These are phyloP conservation scores for Pagetopsis macropterus DNA, from an alignment of 2,797 vertebrate species.

Conservation along the genomic window DNA sequence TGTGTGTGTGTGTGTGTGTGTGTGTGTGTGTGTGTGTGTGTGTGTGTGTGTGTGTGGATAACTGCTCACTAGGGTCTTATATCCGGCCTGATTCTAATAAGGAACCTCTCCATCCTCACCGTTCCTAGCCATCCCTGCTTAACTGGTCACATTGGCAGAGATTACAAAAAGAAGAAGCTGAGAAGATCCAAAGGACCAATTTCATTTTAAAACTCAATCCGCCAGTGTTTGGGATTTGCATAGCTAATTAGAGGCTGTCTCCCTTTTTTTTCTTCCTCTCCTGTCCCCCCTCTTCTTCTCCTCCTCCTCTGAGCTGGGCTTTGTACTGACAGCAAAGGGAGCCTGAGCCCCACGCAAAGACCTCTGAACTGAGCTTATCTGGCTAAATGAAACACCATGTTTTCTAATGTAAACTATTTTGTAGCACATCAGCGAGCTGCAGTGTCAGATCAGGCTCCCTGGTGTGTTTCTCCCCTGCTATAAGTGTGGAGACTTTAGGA, in stretches of 20 bases:
- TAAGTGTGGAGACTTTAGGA: conserved; percentile 29
- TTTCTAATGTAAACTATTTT: conserved; percentile 75
- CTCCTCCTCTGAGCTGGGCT: conserved; percentile 68
- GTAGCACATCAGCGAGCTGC: conserved; percentile 55
- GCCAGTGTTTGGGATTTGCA: conserved; percentile 81
- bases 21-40: conserved; percentile 40
- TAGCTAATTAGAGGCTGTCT: conserved; percentile 81
- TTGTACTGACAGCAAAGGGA: conserved; percentile 82
- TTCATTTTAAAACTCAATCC: conserved; percentile 81
- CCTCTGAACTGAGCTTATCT: conserved; percentile 83
- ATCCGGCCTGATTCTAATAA: conserved; percentile 61
- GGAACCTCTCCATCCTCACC: conserved; percentile 71
- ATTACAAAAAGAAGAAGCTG: conserved; percentile 56
- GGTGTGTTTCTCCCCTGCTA: neutral
- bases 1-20: conserved; percentile 40
- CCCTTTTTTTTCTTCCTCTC: conserved; percentile 9
- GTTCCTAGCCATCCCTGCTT: conserved; percentile 64
- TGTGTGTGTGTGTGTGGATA: conserved; percentile 53
- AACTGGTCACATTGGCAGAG: conserved; percentile 67
- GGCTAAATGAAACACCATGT: conserved; percentile 74
- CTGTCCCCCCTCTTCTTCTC: conserved; percentile 27
- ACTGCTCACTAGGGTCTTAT: conserved; percentile 62
- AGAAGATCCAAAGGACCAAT: conserved; percentile 81
- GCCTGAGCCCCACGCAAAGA: conserved; percentile 71
- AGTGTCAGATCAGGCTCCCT: conserved; percentile 59